Percentiles rank a stretch among this genome's conserved stretches.
phyloP scores from a whole-genome alignment of 2,888 invertebrate species.

The Trichacis sp. region DNA sequence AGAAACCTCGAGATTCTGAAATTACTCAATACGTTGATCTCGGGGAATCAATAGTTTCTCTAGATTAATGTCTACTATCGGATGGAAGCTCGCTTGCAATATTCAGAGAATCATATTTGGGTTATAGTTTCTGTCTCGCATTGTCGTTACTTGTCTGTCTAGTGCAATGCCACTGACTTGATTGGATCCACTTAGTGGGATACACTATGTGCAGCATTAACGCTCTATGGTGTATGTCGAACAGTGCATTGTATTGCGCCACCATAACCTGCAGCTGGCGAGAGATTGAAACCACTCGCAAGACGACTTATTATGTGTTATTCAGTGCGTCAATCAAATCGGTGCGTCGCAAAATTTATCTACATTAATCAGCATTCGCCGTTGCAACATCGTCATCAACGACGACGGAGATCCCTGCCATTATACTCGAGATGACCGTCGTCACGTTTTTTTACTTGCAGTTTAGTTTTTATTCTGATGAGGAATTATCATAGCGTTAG shows the following conservation, averaged over 20 bases:
- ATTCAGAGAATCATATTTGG: conserved; percentile 35
- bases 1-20: not conserved
- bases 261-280: conserved; percentile 57
- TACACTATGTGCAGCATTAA: conserved; percentile 61
- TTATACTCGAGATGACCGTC: conserved; percentile 12
- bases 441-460: not conserved
- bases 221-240: conserved; percentile 65
- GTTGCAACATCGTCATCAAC: conserved; percentile 31
- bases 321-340: conserved; percentile 43
- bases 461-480: no score
- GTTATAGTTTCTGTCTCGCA: conserved; percentile 44
- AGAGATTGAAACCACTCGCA: conserved; percentile 53
- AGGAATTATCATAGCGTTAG: no score
- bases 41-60: not conserved
- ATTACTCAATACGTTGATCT: not conserved
- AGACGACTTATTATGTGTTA: conserved; percentile 46
- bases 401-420: conserved; percentile 37
- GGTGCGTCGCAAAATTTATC: conserved; percentile 41
- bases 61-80: not conserved
- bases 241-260: conserved; percentile 46
- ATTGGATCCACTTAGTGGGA: conserved; percentile 68
- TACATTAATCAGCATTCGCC: conserved; percentile 38
- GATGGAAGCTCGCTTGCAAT: not conserved
- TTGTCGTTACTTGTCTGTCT: conserved; percentile 43
- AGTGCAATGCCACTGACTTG: conserved; percentile 61